Evolutionary conservation across 2,888 invertebrate species (phyloP).

Genomic region (Andrena chrysosceles): DNA sequence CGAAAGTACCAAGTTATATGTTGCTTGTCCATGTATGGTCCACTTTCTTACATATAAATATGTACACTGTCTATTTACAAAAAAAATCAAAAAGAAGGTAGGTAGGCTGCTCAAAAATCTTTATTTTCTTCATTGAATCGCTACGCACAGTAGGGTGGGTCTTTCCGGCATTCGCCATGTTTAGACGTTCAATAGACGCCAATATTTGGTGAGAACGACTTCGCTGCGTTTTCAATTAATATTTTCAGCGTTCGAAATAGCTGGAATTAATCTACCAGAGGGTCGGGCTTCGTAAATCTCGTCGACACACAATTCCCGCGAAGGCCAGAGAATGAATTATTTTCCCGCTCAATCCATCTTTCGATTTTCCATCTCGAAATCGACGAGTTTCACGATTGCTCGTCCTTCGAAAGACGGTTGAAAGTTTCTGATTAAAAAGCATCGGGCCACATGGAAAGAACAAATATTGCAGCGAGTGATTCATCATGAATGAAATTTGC

Average conservation of each 20-base stretch:
- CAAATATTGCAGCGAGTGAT: not conserved
- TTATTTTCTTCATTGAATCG: not conserved
- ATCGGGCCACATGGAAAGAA: not conserved
- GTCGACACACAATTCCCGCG: conserved; percentile 40
- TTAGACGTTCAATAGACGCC: conserved; percentile 12
- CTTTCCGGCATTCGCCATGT: not conserved
- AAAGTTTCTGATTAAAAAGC: conserved; percentile 34
- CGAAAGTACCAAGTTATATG: too few relatives aligned
- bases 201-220: conserved; percentile 20
- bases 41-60: too few relatives aligned
- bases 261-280: conserved; percentile 55
- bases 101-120: too few relatives aligned
- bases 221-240: conserved; percentile 42
- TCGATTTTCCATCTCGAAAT: conserved; percentile 26
- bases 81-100: too few relatives aligned
- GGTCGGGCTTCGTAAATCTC: conserved; percentile 32
- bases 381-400: conserved; percentile 23
- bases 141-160: not conserved
- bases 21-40: too few relatives aligned
- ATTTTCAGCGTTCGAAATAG: conserved; percentile 39
- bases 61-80: too few relatives aligned
- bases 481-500: not conserved
- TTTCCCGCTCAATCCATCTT: conserved; percentile 50
- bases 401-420: not conserved
- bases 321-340: conserved; percentile 56